A percentile compares a stretch with the other conserved stretches of the same genome.
Conservation (phyloP, 1,140 invertebrate species). For the Octopus sinensis region DNA sequence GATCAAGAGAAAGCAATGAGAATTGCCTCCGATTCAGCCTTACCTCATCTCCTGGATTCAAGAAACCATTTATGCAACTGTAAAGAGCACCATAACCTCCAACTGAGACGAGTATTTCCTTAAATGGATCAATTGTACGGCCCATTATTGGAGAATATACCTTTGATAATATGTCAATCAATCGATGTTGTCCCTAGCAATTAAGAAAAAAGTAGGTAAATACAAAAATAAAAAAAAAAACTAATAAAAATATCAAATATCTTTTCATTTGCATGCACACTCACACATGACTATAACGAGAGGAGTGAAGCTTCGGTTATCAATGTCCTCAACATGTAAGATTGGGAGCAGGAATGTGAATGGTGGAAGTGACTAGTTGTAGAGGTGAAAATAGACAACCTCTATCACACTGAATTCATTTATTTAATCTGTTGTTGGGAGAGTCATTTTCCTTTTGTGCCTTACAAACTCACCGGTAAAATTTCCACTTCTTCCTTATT, state of each 20-base stretch:
- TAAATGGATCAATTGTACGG: slow-evolving; percentile 73
- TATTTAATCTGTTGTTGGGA: no score
- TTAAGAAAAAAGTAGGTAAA: slow-evolving; percentile 20
- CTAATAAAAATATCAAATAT: slow-evolving; percentile 7
- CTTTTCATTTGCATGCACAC: neutral
- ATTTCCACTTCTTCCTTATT: no score
- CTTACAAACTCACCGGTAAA: no score
- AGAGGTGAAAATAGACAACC: neutral
- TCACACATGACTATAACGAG: neutral
- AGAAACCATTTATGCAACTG: slow-evolving; percentile 77
- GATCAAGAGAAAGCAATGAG: no score
- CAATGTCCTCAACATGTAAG: neutral
- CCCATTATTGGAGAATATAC: slow-evolving; percentile 79
- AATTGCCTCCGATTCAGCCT: neutral
- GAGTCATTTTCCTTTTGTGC: no score
- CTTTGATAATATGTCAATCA: slow-evolving; percentile 80
- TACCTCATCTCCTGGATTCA: slow-evolving; percentile 79
- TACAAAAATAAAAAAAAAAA: neutral
- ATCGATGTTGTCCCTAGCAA: slow-evolving; percentile 84
- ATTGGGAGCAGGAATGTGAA: neutral
- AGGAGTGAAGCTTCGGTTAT: neutral
- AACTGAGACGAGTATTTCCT: slow-evolving; percentile 81
- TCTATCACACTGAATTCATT: no score
- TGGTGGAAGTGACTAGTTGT: neutral
- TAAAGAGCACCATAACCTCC: slow-evolving; percentile 85